Evolutionary conservation across 1,140 invertebrate genomes (phyloP), one percentile per base, ranked within the genome.

Genomic region (Varroa destructor): DNA sequence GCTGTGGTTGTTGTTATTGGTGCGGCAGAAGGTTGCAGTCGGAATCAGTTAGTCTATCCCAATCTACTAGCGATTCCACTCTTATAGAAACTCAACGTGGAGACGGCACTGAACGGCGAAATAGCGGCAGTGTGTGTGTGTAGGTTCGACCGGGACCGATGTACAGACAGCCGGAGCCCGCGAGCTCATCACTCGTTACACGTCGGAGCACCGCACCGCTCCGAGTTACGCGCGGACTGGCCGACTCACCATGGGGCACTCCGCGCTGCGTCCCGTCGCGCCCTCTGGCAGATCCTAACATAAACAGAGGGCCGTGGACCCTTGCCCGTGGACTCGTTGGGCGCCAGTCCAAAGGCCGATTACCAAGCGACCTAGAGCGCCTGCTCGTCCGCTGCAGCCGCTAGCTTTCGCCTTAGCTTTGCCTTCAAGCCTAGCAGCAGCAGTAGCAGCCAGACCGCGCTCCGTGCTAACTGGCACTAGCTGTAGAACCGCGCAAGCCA

Each of bases 181-280:
- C 46, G 46, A 51, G 46, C 46, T 51, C 46, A 8, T 51, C 46
- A 51, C 46, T 51, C 46, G 25, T 25, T 25, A 8, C 46, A 51
- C 46, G 46, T 8, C 46, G 40, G 61, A 67, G 61, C 61, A 67
- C 40, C 61, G 61, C 61, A 67, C 61, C 61, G 61, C 61, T 67
- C 61, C 61, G 61, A 43, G 61, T 67, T 67, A 12, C 61, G 61
- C 61, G 61, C 61, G 61, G 61, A 67, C 61, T 67, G 46, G 12
- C 40, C 46, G 61, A 37, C 61, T 4, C 61, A 37, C 61, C 61
- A 67, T 37, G 37, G 61, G 61, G 61, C 61, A 12, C 61, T 67
- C 3, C 61, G 61, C 40, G 61, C 8, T 46, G 14, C 40, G 40
- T 8, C 46, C 46, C 36, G 61, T 46, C 40, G 46, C 61, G 61